A percentile compares a stretch with the other conserved stretches of the same genome.
These are phyloP conservation scores for Dioctria rufipes DNA, from an alignment of 2,888 invertebrate genomes.

Conservation along the genomic window DNA sequence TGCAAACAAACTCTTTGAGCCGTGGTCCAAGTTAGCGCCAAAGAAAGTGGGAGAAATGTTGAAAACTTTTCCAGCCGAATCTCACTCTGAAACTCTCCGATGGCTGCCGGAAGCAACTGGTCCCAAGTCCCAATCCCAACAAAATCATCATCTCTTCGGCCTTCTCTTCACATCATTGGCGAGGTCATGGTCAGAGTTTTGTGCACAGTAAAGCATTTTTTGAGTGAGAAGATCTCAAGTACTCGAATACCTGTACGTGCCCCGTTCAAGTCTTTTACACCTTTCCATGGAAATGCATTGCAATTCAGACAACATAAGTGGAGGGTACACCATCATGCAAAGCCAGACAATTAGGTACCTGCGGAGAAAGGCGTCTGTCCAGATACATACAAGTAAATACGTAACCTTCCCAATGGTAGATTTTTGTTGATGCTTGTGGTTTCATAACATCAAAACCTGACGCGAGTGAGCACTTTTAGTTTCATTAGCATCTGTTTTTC, in stretches of 20 bases:
- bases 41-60: constrained; percentile 53
- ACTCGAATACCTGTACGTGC: neutral
- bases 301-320: neutral
- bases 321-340: neutral
- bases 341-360: constrained; percentile 9
- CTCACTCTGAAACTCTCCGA: neutral
- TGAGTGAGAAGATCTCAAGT: neutral
- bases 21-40: constrained; percentile 20
- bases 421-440: constrained; percentile 5
- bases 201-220: neutral
- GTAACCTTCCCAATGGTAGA: constrained; percentile 23
- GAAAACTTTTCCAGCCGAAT: constrained; percentile 18
- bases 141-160: constrained; percentile 3
- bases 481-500: constrained; percentile 22
- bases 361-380: constrained; percentile 41
- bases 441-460: constrained; percentile 35
- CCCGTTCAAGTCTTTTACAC: neutral
- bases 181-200: constrained; percentile 54
- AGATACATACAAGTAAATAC: neutral
- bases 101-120: neutral
- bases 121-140: neutral
- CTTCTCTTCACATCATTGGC: constrained; percentile 49
- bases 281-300: neutral
- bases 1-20: constrained; percentile 34
- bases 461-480: constrained; percentile 37